These are phyloP conservation scores for Murina feae DNA, from an alignment of 2,113 vertebrate species.

Conservation along the genomic window DNA sequence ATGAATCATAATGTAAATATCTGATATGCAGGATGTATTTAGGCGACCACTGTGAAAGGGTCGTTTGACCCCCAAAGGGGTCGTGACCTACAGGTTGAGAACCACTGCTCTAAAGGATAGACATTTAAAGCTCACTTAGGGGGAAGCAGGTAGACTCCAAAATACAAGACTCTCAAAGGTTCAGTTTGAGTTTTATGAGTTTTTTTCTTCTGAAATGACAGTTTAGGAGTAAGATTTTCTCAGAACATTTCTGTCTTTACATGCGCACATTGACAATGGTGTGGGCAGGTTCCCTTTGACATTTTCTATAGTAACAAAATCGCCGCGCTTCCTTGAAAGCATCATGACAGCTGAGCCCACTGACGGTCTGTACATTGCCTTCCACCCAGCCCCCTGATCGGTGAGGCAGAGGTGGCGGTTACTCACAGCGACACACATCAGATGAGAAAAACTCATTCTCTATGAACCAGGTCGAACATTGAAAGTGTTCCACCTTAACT, in stretches of 20 bases:
- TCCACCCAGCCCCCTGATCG: background rate
- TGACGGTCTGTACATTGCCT: background rate
- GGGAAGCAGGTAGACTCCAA: background rate
- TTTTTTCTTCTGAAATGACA: background rate
- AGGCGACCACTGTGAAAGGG: too few relatives aligned
- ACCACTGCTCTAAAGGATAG: background rate
- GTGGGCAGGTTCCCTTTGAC: background rate
- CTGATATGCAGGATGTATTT: too few relatives aligned
- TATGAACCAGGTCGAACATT: conserved; percentile 43
- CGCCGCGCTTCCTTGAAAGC: background rate
- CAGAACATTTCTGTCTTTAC: background rate
- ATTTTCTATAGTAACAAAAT: background rate
- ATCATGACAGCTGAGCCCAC: background rate
- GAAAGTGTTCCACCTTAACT: conserved; percentile 56
- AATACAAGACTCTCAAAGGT: background rate
- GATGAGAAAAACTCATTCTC: conserved; percentile 47
- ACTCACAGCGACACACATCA: background rate
- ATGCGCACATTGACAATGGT: background rate
- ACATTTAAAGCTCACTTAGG: background rate
- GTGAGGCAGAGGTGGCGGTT: background rate
- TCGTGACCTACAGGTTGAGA: too few relatives aligned
- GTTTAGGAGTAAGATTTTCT: background rate
- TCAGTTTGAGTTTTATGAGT: background rate
- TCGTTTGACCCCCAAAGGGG: too few relatives aligned
- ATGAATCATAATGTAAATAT: too few relatives aligned